A percentile compares a stretch with the other conserved stretches of the same genome.
These are phyloP conservation scores for Galeopterus variegatus DNA, from an alignment of 2,113 vertebrate genomes.

Conservation along the genomic window DNA sequence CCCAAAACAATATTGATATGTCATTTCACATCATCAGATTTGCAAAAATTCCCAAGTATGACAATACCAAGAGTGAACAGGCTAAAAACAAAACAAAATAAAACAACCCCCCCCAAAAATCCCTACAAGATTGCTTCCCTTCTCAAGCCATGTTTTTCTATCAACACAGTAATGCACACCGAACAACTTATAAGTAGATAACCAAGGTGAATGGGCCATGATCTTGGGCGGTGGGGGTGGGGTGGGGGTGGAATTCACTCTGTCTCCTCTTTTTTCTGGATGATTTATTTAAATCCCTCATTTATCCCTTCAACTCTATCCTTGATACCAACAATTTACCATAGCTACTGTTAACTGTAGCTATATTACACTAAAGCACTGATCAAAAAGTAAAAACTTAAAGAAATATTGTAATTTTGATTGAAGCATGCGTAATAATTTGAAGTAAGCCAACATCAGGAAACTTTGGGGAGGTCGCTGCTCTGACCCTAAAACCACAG, in stretches of 20 bases:
- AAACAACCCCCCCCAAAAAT: too few relatives aligned
- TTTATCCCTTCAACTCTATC: background rate
- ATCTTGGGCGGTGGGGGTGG: fast-evolving
- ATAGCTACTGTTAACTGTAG: background rate
- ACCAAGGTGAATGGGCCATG: fast-evolving
- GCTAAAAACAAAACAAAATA: too few relatives aligned
- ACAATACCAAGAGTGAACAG: too few relatives aligned
- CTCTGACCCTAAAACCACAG: too few relatives aligned
- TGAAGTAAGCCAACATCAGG: background rate
- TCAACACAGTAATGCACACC: fast-evolving
- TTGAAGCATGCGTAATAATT: background rate
- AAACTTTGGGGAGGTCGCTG: background rate
- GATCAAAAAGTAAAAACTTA: background rate
- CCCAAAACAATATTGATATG: too few relatives aligned
- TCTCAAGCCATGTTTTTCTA: fast-evolving
- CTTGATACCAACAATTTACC: background rate
- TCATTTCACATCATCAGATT: too few relatives aligned
- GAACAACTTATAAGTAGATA: background rate
- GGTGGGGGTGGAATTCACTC: too few relatives aligned
- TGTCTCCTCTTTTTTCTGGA: background rate
- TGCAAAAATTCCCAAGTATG: too few relatives aligned
- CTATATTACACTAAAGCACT: too few relatives aligned
- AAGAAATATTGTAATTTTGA: background rate
- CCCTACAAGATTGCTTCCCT: background rate
- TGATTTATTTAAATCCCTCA: background rate